phyloP scores from a whole-genome alignment of 64 coral and sea anemone genomes.

The Actinia tenebrosa region DNA sequence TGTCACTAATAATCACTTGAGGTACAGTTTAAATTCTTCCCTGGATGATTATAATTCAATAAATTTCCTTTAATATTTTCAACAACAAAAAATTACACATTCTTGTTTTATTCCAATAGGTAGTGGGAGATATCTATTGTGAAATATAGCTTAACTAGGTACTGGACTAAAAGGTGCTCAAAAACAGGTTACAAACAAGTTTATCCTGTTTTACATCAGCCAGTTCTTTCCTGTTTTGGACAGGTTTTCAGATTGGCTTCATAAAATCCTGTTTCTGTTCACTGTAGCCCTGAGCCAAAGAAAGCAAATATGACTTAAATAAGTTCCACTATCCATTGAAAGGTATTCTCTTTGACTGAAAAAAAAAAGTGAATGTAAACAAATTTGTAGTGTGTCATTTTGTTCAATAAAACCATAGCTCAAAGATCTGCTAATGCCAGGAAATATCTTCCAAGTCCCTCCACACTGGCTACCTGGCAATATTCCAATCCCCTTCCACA shows the following conservation, averaged over 20 bases:
- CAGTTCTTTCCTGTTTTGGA: neutral
- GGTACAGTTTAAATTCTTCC: no score
- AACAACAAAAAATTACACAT: no score
- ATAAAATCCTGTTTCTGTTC: neutral
- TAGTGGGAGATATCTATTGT: neutral
- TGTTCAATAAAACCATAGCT: no score
- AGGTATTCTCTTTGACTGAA: neutral
- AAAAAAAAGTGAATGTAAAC: neutral
- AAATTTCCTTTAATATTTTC: no score
- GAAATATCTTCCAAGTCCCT: no score
- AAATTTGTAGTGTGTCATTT: no score
- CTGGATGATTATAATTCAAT: no score
- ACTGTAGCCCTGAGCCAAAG: neutral
- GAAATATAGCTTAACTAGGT: neutral
- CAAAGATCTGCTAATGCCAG: no score
- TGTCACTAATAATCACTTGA: no score
- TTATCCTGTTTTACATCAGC: conserved; percentile 15
- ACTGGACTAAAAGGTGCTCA: neutral
- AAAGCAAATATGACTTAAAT: neutral
- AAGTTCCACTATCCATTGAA: neutral
- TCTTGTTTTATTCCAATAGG: no score
- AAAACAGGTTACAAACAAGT: conserved; percentile 3
- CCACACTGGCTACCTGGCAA: no score
- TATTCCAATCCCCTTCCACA: no score
- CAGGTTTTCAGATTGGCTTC: conserved; percentile 4